Conservation (phyloP, 2,888 invertebrate genomes). For the Phalangium opilio region DNA sequence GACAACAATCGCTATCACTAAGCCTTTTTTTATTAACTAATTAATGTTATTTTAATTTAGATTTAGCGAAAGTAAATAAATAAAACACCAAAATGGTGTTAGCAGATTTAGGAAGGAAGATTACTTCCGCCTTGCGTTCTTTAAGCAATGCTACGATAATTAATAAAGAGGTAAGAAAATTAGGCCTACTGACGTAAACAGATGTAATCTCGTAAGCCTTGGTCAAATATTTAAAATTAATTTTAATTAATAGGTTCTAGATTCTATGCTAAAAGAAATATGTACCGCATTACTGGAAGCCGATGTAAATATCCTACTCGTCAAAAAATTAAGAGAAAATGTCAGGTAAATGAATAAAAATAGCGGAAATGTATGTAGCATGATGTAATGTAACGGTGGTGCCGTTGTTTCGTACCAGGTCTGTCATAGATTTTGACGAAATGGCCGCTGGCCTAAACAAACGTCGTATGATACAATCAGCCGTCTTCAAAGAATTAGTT, state of each 20-base stretch:
- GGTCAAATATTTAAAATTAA: too few species aligned
- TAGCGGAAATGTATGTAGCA: neutral
- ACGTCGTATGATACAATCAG: conserved; percentile 89
- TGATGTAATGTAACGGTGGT: neutral
- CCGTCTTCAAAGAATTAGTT: conserved; percentile 93
- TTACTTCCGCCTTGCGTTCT: conserved; percentile 92
- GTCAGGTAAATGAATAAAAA: conserved; percentile 40
- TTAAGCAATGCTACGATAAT: conserved; percentile 95
- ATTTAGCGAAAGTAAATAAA: too few species aligned
- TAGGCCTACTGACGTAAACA: neutral
- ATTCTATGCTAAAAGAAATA: conserved; percentile 98
- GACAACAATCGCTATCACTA: too few species aligned
- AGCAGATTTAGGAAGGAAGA: conserved; percentile 98
- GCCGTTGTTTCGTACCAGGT: conserved; percentile 35
- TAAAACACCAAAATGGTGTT: conserved; percentile 61
- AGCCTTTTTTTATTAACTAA: too few species aligned
- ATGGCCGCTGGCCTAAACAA: conserved; percentile 97
- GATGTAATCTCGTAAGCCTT: neutral
- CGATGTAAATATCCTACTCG: conserved; percentile 84
- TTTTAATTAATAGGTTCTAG: conserved; percentile 54
- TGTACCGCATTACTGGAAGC: conserved; percentile 93
- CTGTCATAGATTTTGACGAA: conserved; percentile 97
- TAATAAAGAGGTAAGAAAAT: conserved; percentile 71
- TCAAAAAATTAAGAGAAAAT: conserved; percentile 92
- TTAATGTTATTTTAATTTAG: too few species aligned